A percentile compares a stretch with the other conserved stretches of the same genome.
Conservation (phyloP, 2,888 invertebrate genomes). For the Biston betularia region DNA sequence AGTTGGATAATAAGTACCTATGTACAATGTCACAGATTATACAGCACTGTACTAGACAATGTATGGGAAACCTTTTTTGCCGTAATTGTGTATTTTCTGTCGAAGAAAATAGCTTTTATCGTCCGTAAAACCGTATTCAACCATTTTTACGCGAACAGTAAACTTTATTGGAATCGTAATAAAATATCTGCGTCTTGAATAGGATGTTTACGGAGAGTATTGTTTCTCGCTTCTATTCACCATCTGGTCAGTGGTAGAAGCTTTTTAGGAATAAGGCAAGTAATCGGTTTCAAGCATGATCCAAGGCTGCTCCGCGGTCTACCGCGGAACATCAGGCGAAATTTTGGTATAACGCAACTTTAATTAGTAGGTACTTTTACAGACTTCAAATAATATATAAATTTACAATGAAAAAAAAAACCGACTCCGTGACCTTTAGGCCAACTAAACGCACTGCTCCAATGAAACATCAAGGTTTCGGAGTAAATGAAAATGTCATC, state of each 20-base stretch:
- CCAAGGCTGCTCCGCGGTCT: too few relatives aligned
- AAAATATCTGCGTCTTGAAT: slow-evolving; percentile 20
- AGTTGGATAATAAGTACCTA: neutral
- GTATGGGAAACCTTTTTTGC: neutral
- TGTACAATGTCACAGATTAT: neutral
- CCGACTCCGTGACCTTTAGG: too few relatives aligned
- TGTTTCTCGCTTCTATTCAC: neutral
- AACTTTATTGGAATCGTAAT: slow-evolving; percentile 29
- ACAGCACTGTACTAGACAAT: neutral
- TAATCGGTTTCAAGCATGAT: neutral
- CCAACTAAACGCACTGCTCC: too few relatives aligned
- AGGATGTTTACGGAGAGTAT: slow-evolving; percentile 6
- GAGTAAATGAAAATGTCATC: too few relatives aligned
- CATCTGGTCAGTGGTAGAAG: neutral
- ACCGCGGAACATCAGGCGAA: neutral
- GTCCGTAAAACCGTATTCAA: slow-evolving; percentile 20
- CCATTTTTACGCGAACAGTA: slow-evolving; percentile 31
- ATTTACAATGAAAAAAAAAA: too few relatives aligned
- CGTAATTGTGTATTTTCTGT: slow-evolving; percentile 19
- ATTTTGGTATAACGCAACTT: too few relatives aligned
- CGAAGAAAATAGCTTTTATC: slow-evolving; percentile 30
- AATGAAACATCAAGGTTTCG: too few relatives aligned
- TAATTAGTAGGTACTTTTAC: too few relatives aligned
- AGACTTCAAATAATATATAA: too few relatives aligned
- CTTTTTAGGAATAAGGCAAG: neutral